phyloP scores from a whole-genome alignment of 2,888 invertebrate genomes.

The Drosophila leonis region DNA sequence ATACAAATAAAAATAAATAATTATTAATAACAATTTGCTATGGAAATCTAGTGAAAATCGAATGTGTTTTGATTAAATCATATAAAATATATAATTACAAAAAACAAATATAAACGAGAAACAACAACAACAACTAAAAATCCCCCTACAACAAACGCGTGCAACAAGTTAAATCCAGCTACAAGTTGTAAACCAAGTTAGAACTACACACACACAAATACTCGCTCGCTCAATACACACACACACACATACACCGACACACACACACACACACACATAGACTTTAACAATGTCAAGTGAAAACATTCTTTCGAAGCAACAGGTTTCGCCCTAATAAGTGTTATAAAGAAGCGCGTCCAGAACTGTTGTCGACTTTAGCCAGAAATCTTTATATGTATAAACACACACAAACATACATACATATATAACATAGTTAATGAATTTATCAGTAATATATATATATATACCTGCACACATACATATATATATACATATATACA shows the following conservation, averaged over 20 bases:
- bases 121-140: constrained; percentile 7
- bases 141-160: constrained; percentile 56
- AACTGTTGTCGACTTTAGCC: constrained; percentile 52
- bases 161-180: constrained; percentile 73
- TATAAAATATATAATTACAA: constrained; percentile 20
- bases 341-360: constrained; percentile 65
- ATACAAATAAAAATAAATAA: constrained; percentile 21
- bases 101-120: not conserved
- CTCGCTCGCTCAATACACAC: constrained; percentile 36
- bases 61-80: constrained; percentile 43
- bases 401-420: not conserved
- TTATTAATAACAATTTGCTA: constrained; percentile 41
- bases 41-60: constrained; percentile 42
- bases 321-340: constrained; percentile 77
- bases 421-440: constrained; percentile 23
- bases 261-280: constrained; percentile 39
- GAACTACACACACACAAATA: constrained; percentile 41
- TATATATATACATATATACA: constrained; percentile 14
- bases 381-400: constrained; percentile 10
- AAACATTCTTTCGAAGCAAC: constrained; percentile 81
- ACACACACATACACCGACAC: constrained; percentile 32
- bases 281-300: constrained; percentile 77
- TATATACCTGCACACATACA: not conserved
- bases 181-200: constrained; percentile 75
- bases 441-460: constrained; percentile 26